Evolutionary conservation across 2,113 vertebrate genomes (phyloP), one percentile per base, ranked within the genome.

Genomic region (Gallinago media): DNA sequence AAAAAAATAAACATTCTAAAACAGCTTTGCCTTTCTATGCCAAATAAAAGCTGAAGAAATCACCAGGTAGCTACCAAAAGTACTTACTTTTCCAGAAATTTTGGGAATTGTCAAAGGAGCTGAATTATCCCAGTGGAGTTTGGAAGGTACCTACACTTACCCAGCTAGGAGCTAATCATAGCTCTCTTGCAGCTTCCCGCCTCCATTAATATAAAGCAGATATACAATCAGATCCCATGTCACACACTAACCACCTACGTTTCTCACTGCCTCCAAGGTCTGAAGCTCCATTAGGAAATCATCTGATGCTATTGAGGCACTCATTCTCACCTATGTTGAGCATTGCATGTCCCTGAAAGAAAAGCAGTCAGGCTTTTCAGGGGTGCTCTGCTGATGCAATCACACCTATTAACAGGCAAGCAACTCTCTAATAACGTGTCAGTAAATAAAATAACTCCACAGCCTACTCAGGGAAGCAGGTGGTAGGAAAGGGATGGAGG

Each of bases 291-390:
- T 59, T 62, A 73, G 44, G 44, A 75, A 96, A 83, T 55, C 4
- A 20, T 55, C 86, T 81, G 10, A 10, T 32, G 49, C 56, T 6
- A 63, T 23, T 6, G 1, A 83, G 50, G 61, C 12, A 40, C 44
- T 84, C 66, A 68, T 96, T 94, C 52, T 84, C 90, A 88, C 65
- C 70, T 68, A 25, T 18, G 49, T 14, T 54, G 36, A 72, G 54
- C 13, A 65, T 8, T 1, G 2, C 8, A 54, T 11, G 5, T 66
- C 16, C 17, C 52, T 6, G 2, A 70, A 31, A 77, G 79, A 61
- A 91, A 91, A 86, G 79, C 55, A 92, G 27, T 4, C 5, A 44
- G 38, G 68, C 40, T 78, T 85, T 92, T 32, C 0, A 1, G 32
- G 22, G 15, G 47, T 71, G 32, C 34, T 15, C 19, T 4, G 12